Evolutionary conservation across 2,113 vertebrate species (phyloP), one percentile per base, ranked within the genome.

Genomic region (Cynopterus brachyotis): DNA sequence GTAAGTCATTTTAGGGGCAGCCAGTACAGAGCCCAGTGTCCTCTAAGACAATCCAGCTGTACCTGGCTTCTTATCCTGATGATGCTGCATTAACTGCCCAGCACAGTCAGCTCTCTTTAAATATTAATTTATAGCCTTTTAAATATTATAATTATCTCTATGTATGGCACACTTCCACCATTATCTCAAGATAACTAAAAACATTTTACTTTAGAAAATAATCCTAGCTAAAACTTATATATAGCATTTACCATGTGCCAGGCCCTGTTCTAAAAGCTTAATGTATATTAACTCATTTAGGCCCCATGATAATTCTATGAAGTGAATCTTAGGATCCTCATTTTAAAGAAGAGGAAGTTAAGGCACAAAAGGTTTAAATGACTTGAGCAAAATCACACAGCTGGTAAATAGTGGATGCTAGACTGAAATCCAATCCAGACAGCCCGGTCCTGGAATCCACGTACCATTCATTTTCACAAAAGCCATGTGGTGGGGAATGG

Each of bases 151-250:
- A 47, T 47, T 32, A 80, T 60, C 59, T 57, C 26, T 80, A 32
- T 37, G 12, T 30, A 80, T 3, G 32, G 64, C 40, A 66, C 4
- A 57, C 30, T 20, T 73, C 72, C 45, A 67, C 9, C 42, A 53
- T 75, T 47, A 82, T 45, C 50, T 86, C 57, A 28, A 60, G 73
- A 79, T 15, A 73, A 91, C 42, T 47, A 32, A 70, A 88, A 75
- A 78, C 6, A 82, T 67, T 95, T 93, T 62, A 67, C 42, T 84
- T 86, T 64, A 42, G 72, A 81, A 88, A 37, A 50, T 35, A 53
- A 42, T 16, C 32, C n/a, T 37, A 42, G 62, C 35, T 55, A 70
- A 90, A 10, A 76, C 12, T 85, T 55, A 60, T 1, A 82, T 55
- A 78, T 55, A 75, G 75, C 40, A 47, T 22, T 70, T 42, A 53